Percentiles rank a stretch among this genome's conserved stretches.
phyloP scores from a whole-genome alignment of 2,113 vertebrate genomes.

The Lampris incognitus region DNA sequence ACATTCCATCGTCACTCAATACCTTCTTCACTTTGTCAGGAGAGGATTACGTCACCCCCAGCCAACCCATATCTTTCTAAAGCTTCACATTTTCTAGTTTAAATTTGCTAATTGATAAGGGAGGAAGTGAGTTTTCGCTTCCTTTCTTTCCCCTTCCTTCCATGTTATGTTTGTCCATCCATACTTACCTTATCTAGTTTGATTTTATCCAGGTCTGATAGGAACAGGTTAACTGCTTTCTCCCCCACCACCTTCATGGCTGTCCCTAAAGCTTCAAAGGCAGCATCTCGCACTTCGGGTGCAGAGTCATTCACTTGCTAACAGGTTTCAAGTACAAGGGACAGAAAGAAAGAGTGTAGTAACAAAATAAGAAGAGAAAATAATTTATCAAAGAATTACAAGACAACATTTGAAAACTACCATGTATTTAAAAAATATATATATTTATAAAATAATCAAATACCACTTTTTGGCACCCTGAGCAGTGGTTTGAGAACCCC shows the following conservation, averaged over 20 bases:
- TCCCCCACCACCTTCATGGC: constrained; percentile 97
- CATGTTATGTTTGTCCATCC: neutral
- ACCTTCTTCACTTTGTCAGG: too few relatives aligned
- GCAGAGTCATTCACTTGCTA: constrained; percentile 99
- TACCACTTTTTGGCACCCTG: too few relatives aligned
- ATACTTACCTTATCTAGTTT: constrained; percentile 92
- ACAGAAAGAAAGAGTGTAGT: neutral
- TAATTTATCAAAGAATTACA: neutral
- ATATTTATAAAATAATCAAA: too few relatives aligned
- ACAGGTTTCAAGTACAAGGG: neutral
- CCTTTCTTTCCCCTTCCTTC: too few relatives aligned
- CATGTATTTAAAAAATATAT: too few relatives aligned
- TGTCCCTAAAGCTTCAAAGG: constrained; percentile 95
- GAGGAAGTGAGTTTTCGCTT: too few relatives aligned
- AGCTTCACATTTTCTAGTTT: too few relatives aligned
- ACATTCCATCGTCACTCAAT: too few relatives aligned
- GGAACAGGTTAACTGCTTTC: constrained; percentile 94
- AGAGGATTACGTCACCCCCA: too few relatives aligned
- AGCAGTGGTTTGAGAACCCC: too few relatives aligned
- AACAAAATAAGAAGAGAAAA: neutral
- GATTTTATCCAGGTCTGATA: constrained; percentile 94
- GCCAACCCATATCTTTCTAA: too few relatives aligned
- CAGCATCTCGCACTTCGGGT: constrained; percentile 95
- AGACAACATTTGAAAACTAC: neutral
- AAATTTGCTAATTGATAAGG: too few relatives aligned